Evolutionary conservation across 2,888 invertebrate genomes (phyloP), one percentile per base, ranked within the genome.

Genomic region (Calameuta idolon): DNA sequence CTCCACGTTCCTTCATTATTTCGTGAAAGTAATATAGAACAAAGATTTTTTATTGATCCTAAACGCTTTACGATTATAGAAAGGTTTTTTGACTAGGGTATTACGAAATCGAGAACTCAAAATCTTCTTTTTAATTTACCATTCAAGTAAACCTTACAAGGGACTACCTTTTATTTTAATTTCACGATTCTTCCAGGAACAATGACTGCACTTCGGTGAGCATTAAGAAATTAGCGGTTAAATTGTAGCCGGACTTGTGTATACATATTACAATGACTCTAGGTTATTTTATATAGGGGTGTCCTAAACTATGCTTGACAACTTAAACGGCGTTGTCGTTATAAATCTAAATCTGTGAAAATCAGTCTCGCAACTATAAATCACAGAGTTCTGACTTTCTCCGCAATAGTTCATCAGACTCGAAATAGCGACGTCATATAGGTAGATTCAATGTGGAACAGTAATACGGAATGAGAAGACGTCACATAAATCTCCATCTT

Each of bases 281-380:
- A 55, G 9, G 55, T 23, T 23, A 55, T 23, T 5, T 55, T 76
- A 55, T 37, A 55, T 37, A 69, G 69, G 71, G 23, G 69, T 33
- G 35, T 30, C 37, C 35, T 79, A 75, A 83, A 83, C 81, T 79
- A 81, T 79, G 78, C 34, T 37, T 74, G 81, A 81, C 77, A 69
- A 68, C 69, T 79, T 83, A 79, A 81, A 81, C 77, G 77, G 34
- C 69, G 37, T 73, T 73, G 35, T 35, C 69, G 74, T 73, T 40
- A 71, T 79, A 78, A 83, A 85, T 83, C 75, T 77, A 75, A 82
- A 81, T 84, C 78, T 75, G 77, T 77, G 80, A 82, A 85, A 84
- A 85, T 83, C 74, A 79, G 40, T 77, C 75, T 30, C 40, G 69
- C 34, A 69, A 75, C 40, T 55, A 34, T 77, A 77, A 77, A 77